Evolutionary conservation across 30 jellyfish, hydroid and myxozoan genomes (phyloP).

Genomic region (Catostylus mosaicus): DNA sequence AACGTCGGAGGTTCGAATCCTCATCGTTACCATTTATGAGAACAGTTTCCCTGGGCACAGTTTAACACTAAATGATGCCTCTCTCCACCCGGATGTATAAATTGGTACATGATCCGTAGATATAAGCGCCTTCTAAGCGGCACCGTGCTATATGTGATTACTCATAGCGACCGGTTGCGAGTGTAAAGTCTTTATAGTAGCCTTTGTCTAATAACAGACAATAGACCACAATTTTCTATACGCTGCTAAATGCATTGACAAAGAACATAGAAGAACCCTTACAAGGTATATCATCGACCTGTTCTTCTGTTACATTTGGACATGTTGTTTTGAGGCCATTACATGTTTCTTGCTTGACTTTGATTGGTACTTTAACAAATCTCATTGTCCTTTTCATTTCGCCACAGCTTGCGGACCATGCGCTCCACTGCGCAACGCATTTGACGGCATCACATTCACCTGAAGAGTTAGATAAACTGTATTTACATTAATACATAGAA

Average conservation of each 20-base stretch:
- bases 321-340: slow-evolving; percentile 57
- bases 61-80: no score
- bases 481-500: no score
- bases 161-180: no score
- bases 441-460: slow-evolving; percentile 77
- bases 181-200: no score
- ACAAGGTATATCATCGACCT: slow-evolving; percentile 58
- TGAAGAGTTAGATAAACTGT: not conserved
- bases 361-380: slow-evolving; percentile 36
- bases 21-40: no score
- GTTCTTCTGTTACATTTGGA: slow-evolving; percentile 54
- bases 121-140: no score
- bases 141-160: no score
- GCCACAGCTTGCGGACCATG: slow-evolving; percentile 86
- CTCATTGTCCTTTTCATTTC: slow-evolving; percentile 38
- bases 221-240: not conserved
- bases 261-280: slow-evolving; percentile 1
- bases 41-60: no score
- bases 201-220: no score
- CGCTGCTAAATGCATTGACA: not conserved
- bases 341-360: slow-evolving; percentile 56
- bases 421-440: slow-evolving; percentile 72
- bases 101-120: no score
- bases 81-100: no score
- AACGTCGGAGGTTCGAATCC: no score